These are phyloP conservation scores for Gobionotothen gibberifrons DNA, from an alignment of 2,797 vertebrate genomes.

Conservation along the genomic window DNA sequence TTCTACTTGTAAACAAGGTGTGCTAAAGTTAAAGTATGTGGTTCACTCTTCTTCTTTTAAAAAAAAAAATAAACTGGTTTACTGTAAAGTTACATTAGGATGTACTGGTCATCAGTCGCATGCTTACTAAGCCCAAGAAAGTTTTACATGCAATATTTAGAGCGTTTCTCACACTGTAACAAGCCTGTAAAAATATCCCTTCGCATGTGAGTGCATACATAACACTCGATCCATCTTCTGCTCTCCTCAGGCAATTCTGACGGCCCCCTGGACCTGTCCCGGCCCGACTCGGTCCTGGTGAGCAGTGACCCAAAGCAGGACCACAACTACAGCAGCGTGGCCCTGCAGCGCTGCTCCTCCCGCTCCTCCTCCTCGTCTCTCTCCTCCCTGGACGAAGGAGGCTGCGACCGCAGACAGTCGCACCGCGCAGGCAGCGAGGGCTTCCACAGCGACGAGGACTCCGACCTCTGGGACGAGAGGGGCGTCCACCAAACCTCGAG, in stretches of 20 bases:
- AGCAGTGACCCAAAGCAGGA: conserved; percentile 95
- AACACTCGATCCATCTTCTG: conserved; percentile 5
- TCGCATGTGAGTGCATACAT: neutral
- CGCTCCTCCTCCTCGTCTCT: conserved; percentile 88
- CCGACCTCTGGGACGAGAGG: conserved; percentile 87
- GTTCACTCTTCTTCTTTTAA: neutral
- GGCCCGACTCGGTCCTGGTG: conserved; percentile 84
- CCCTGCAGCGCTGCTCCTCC: conserved; percentile 91
- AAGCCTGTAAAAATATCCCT: neutral
- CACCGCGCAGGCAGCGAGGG: conserved; percentile 92
- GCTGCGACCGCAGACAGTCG: conserved; percentile 87
- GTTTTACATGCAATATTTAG: neutral
- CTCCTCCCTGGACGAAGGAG: conserved; percentile 93
- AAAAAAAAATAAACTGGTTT: neutral
- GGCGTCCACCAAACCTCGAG: conserved; percentile 71
- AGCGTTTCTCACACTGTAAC: neutral
- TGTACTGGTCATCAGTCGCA: neutral
- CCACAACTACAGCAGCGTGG: conserved; percentile 97
- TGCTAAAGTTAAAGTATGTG: neutral
- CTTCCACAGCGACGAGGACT: conserved; percentile 95
- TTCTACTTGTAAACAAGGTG: conserved; percentile 32
- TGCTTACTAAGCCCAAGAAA: neutral
- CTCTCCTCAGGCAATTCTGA: conserved; percentile 82
- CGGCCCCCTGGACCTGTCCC: conserved; percentile 87
- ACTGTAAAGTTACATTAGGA: neutral